Conservation (phyloP, 2,888 invertebrate species). For the Phortica okadai region DNA sequence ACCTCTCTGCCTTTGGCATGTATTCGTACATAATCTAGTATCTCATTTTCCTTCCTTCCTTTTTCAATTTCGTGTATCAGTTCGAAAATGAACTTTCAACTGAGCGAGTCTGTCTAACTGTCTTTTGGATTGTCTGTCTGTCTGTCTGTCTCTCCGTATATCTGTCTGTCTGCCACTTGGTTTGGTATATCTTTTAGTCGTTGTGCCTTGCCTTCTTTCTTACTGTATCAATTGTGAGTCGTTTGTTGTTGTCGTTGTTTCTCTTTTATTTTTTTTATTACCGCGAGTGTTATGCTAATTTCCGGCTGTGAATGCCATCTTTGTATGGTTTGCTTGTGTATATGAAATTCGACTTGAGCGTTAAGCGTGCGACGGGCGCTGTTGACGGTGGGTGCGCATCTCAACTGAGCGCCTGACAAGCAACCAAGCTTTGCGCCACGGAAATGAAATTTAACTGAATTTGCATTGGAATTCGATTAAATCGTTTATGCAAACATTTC, state of each 20-base stretch:
- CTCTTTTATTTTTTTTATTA: constrained; percentile 66
- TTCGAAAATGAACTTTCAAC: constrained; percentile 60
- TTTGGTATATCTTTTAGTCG: constrained; percentile 21
- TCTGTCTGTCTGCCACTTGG: constrained; percentile 35
- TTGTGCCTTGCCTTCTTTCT: constrained; percentile 32
- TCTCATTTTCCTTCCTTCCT: constrained; percentile 56
- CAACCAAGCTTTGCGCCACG: constrained; percentile 46
- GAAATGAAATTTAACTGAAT: constrained; percentile 75
- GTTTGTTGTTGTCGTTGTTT: constrained; percentile 40
- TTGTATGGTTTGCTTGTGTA: not conserved
- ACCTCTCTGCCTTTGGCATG: constrained; percentile 6
- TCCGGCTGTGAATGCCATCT: constrained; percentile 52
- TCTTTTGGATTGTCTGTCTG: constrained; percentile 6
- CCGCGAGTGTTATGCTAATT: constrained; percentile 73
- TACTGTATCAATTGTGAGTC: constrained; percentile 38
- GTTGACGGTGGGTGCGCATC: constrained; percentile 37
- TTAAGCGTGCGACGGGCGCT: constrained; percentile 19
- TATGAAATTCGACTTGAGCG: not conserved
- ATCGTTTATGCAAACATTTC: constrained; percentile 75
- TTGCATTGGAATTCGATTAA: constrained; percentile 76
- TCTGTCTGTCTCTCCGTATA: too few relatives aligned
- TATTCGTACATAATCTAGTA: constrained; percentile 25
- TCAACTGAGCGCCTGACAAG: not conserved
- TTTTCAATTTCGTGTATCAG: constrained; percentile 64
- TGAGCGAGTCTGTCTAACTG: not conserved